Percentiles rank a stretch among this genome's conserved stretches.
These are phyloP conservation scores for Ptiloglossa arizonensis DNA, from an alignment of 1,140 invertebrate genomes.

Conservation along the genomic window DNA sequence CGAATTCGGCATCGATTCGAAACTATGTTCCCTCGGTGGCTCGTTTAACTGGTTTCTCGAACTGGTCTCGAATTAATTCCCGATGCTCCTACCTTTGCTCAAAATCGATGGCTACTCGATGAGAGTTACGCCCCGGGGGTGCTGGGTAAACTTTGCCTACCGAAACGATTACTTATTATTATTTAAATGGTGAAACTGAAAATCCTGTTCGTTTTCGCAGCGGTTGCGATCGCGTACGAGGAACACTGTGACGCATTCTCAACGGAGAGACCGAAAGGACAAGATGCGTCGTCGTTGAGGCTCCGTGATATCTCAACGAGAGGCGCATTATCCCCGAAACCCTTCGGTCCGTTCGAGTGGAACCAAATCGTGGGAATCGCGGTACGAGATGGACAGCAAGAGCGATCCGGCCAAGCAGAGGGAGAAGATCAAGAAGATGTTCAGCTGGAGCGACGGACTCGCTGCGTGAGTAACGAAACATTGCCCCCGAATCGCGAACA, in stretches of 20 bases:
- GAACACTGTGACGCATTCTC: slow-evolving; percentile 9
- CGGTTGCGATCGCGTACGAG: not conserved
- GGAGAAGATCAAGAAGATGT: slow-evolving; percentile 78
- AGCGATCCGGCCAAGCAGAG: slow-evolving; percentile 70
- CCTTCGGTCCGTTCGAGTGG: not conserved
- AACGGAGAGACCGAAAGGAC: not conserved
- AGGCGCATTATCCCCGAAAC: not conserved
- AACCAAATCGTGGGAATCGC: not conserved
- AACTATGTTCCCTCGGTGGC: too few species aligned
- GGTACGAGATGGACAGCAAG: slow-evolving; percentile 57
- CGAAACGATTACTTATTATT: too few species aligned
- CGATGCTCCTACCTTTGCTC: too few species aligned
- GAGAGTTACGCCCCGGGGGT: too few species aligned
- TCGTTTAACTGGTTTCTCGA: too few species aligned
- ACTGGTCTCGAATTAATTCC: too few species aligned
- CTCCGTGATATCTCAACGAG: not conserved
- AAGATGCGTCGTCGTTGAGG: slow-evolving; percentile 41
- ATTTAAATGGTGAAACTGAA: not conserved
- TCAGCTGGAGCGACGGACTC: slow-evolving; percentile 78
- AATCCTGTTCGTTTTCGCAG: slow-evolving; percentile 46
- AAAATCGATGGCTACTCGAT: too few species aligned
- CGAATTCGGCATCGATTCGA: too few species aligned
- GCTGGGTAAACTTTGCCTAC: too few species aligned
- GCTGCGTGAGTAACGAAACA: slow-evolving; percentile 60
- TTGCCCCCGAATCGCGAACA: too few species aligned